Conservation (phyloP, 1,140 invertebrate species). For the Physella acuta region DNA sequence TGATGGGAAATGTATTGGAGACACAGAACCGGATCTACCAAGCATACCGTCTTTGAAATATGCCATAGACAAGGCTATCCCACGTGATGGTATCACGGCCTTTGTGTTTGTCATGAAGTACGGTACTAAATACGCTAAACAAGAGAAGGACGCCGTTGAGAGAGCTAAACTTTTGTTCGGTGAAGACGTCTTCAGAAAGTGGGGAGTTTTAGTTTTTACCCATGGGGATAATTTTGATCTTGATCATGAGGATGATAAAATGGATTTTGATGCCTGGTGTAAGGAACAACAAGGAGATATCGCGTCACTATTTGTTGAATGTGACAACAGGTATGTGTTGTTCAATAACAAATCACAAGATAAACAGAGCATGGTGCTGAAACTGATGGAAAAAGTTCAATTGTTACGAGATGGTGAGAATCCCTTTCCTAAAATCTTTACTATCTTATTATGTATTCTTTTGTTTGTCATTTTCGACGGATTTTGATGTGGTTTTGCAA, state of each 20-base stretch:
- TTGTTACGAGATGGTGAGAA: too few species aligned
- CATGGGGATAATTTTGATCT: slow-evolving; percentile 14
- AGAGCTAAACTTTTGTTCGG: slow-evolving; percentile 1
- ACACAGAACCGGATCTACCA: neutral
- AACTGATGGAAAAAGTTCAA: too few species aligned
- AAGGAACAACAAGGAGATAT: neutral
- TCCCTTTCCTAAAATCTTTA: too few species aligned
- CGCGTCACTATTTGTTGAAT: neutral
- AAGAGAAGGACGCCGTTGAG: slow-evolving; percentile 6
- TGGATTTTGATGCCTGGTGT: slow-evolving; percentile 4
- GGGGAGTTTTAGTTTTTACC: neutral
- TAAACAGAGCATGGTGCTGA: too few species aligned
- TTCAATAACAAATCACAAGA: slow-evolving; percentile 9
- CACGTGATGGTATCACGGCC: neutral
- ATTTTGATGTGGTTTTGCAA: too few species aligned
- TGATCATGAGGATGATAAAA: neutral
- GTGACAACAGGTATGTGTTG: neutral
- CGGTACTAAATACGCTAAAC: neutral
- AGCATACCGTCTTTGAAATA: too few species aligned
- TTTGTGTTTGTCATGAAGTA: slow-evolving; percentile 7
- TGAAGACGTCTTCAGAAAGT: slow-evolving; percentile 7
- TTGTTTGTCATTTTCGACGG: too few species aligned
- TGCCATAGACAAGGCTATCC: neutral
- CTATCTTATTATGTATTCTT: too few species aligned
- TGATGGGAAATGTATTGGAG: too few species aligned